Conservation (phyloP, 2,888 invertebrate genomes). For the Xestia ashworthii region DNA sequence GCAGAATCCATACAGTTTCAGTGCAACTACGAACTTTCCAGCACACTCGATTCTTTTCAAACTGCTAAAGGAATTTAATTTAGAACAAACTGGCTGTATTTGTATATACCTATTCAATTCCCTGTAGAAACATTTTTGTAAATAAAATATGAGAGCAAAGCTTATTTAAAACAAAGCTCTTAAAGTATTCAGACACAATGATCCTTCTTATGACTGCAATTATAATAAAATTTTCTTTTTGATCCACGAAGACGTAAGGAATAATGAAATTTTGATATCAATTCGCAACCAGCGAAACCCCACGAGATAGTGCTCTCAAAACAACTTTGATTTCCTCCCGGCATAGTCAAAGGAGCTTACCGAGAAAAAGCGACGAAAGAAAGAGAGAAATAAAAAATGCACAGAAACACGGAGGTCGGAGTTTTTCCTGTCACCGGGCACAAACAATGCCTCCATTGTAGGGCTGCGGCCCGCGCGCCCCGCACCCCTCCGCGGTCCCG, state of each 20-base stretch:
- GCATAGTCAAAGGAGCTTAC: conserved; percentile 86
- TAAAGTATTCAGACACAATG: conserved; percentile 43
- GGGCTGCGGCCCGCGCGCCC: conserved; percentile 71
- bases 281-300: conserved; percentile 65
- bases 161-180: conserved; percentile 33
- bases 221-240: conserved; percentile 54
- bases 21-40: conserved; percentile 29
- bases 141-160: conserved; percentile 43
- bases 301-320: conserved; percentile 77
- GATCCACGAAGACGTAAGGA: conserved; percentile 44
- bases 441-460: conserved; percentile 90
- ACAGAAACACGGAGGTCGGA: conserved; percentile 90
- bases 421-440: conserved; percentile 91
- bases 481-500: conserved; percentile 76
- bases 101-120: conserved; percentile 26
- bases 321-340: conserved; percentile 86
- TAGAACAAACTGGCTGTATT: conserved; percentile 33
- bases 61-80: conserved; percentile 46
- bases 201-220: conserved; percentile 42
- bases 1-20: conserved; percentile 25
- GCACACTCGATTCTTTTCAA: conserved; percentile 40
- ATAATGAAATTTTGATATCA: conserved; percentile 66
- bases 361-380: conserved; percentile 79
- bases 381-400: conserved; percentile 89
- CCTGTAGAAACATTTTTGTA: conserved; percentile 34